These are phyloP conservation scores for Prunella himalayana DNA, from an alignment of 2,113 vertebrate species.

Conservation along the genomic window DNA sequence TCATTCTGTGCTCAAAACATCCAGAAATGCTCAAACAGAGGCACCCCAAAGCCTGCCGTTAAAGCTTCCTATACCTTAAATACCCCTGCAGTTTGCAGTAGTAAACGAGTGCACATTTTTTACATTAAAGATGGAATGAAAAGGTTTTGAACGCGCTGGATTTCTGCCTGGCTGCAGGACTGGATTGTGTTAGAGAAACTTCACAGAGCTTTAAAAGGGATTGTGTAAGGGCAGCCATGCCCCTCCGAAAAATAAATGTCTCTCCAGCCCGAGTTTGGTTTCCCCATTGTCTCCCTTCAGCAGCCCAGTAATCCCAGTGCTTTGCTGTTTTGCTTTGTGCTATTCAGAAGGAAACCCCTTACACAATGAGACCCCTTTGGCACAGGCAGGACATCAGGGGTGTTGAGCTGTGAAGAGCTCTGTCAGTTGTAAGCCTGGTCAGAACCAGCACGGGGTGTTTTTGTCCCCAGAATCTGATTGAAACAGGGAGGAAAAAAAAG, in stretches of 20 bases:
- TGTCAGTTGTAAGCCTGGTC: not conserved
- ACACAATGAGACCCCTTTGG: conserved; percentile 54
- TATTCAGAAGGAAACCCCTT: conserved; percentile 58
- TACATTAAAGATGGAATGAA: conserved; percentile 5
- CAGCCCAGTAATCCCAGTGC: conserved; percentile 47
- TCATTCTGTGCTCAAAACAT: not conserved
- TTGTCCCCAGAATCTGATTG: not conserved
- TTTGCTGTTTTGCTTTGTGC: conserved; percentile 36
- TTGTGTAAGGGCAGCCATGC: conserved; percentile 45
- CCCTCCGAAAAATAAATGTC: conserved; percentile 9
- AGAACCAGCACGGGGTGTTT: not conserved
- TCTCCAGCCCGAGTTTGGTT: conserved; percentile 12
- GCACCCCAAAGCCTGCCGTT: not conserved
- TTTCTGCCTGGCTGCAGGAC: conserved; percentile 41
- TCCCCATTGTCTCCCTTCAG: conserved; percentile 54
- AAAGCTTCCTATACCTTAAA: not conserved
- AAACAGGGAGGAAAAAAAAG: not conserved
- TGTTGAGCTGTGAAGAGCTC: conserved; percentile 54
- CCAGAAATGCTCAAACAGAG: not conserved
- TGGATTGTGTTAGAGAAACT: conserved; percentile 40
- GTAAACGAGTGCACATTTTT: not conserved
- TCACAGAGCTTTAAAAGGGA: conserved; percentile 14
- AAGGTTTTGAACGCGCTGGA: not conserved
- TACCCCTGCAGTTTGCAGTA: not conserved
- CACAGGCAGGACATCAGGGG: not conserved